Base-by-base conservation (phyloP, 2,888 invertebrate species). In the Drosophila basisetae region DNA sequence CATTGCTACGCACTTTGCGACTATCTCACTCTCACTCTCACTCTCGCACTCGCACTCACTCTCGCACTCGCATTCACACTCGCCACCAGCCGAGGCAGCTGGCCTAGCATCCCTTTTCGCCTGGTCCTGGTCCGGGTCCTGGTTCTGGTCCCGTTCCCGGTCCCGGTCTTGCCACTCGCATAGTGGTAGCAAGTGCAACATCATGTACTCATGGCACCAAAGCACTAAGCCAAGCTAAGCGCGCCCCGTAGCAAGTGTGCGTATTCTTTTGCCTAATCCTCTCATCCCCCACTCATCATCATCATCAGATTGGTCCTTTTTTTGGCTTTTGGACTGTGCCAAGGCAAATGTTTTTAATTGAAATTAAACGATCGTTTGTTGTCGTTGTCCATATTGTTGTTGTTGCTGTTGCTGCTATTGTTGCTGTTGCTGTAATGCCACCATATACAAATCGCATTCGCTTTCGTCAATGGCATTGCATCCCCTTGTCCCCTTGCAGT, bases 311-410 rank as follows among this genome's bases (percentile, higher is more conserved):
- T 78, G 78, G 84, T 89, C 82, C 84, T 49, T 60, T 60, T 82
- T 92, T 92, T 92, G 91, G 92, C 91, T 91, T 92, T 91, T 81
- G 86, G 66, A 73, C 80, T 80, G 68, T 69, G 80, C 78, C 80
- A 84, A 88, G 78, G 83, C 82, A 84, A 92, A 92, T 91, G 90
- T 91, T 92, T 92, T 91, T 92, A 92, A 92, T 93, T 92, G 92
- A 92, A 92, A 92, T 92, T 92, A 92, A 92, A 93, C 90, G 92
- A 92, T 92, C 93, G 87, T 83, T 88, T 87, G 89, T 82, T 86
- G 77, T 69, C 71, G 69, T 69, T 80, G 76, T 84, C 63, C 31
- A 11, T n/a, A 59, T 64, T 78, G 70, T 84, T 83, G 70, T 50
- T 72, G 73, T 84, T 81, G 22, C 13, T 30, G 58, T 60, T 79